Evolutionary conservation across 2,888 invertebrate genomes (phyloP).

Genomic region (Odontocerum albicorne): DNA sequence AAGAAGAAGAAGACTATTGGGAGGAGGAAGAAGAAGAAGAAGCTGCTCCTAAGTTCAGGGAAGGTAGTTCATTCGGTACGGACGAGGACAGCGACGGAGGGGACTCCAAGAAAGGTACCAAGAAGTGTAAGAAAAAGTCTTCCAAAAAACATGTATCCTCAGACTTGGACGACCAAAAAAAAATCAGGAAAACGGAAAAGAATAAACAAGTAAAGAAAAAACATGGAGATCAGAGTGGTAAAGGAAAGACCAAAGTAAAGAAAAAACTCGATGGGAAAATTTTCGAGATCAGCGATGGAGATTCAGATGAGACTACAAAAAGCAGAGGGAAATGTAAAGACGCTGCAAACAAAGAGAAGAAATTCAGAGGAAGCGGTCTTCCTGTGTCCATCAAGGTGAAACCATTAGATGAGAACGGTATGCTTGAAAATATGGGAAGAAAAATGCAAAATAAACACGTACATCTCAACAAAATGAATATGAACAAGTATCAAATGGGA

Average conservation of each 20-base stretch:
- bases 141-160: conserved; percentile 4
- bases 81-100: conserved; percentile 37
- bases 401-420: conserved; percentile 2
- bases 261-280: conserved; percentile 10
- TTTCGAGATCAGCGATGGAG: too few relatives aligned
- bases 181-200: conserved; percentile 30
- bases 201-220: conserved; percentile 15
- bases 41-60: too few relatives aligned
- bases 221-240: conserved; percentile 39
- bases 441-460: too few relatives aligned
- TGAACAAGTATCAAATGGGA: too few relatives aligned
- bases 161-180: not conserved
- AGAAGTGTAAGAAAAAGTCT: conserved; percentile 24
- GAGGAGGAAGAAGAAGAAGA: conserved; percentile 16
- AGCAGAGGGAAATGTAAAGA: conserved; percentile 44
- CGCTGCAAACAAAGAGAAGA: conserved; percentile 6
- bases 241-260: conserved; percentile 17
- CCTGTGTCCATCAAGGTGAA: conserved; percentile 3
- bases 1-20: conserved; percentile 41
- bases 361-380: not conserved
- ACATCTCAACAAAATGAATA: too few relatives aligned
- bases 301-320: conserved; percentile 7
- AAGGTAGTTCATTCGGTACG: too few relatives aligned
- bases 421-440: too few relatives aligned
- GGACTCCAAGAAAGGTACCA: conserved; percentile 18